These are phyloP conservation scores for Gonatopus flavifemur DNA, from an alignment of 1,140 invertebrate genomes.

Conservation along the genomic window DNA sequence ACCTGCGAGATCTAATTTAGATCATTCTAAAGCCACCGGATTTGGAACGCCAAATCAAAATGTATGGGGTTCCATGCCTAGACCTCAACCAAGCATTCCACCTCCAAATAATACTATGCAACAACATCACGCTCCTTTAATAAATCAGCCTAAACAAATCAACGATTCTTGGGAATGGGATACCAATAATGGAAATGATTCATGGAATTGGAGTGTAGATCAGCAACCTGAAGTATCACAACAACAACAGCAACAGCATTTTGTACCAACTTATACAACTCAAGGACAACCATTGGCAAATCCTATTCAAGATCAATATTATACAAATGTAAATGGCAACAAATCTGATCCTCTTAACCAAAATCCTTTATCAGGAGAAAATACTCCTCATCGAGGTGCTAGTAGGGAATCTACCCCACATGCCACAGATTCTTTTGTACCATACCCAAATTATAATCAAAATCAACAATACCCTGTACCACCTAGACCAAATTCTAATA, in stretches of 20 bases:
- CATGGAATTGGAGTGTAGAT: slow-evolving; percentile 54
- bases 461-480: slow-evolving; percentile 37
- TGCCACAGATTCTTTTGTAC: slow-evolving; percentile 33
- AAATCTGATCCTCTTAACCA: slow-evolving; percentile 25
- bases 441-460: slow-evolving; percentile 39
- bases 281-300: slow-evolving; percentile 33
- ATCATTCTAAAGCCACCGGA: slow-evolving; percentile 32
- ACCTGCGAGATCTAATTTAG: slow-evolving; percentile 38
- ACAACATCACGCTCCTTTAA: slow-evolving; percentile 20
- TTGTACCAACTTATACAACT: slow-evolving; percentile 27
- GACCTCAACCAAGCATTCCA: slow-evolving; percentile 18
- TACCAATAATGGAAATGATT: slow-evolving; percentile 47
- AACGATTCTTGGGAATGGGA: slow-evolving; percentile 49
- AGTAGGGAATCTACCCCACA: slow-evolving; percentile 32
- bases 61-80: slow-evolving; percentile 37
- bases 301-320: slow-evolving; percentile 43
- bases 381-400: slow-evolving; percentile 15
- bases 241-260: slow-evolving; percentile 32
- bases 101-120: slow-evolving; percentile 23
- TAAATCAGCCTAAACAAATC: slow-evolving; percentile 34
- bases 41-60: slow-evolving; percentile 49
- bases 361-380: slow-evolving; percentile 20
- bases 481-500: slow-evolving; percentile 23
- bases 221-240: slow-evolving; percentile 38
- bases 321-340: slow-evolving; percentile 49